These are phyloP conservation scores for Drosophila barbarae DNA, from an alignment of 2,888 invertebrate species.

Conservation along the genomic window DNA sequence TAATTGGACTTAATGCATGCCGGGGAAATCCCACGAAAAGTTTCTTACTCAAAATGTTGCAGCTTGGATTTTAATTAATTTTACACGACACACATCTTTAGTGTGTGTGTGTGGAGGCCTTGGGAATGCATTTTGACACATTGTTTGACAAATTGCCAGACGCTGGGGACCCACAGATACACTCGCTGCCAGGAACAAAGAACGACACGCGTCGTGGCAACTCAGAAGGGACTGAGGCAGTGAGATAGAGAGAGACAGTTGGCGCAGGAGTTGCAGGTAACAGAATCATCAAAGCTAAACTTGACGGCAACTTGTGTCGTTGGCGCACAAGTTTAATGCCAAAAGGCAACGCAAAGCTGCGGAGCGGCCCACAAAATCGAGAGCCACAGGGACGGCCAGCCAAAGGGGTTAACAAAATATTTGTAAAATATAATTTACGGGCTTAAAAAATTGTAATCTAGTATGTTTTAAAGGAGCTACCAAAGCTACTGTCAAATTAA, in stretches of 20 bases:
- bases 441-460: too few species aligned
- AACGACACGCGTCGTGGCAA: slow-evolving; percentile 2
- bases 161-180: slow-evolving; percentile 45
- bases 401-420: not conserved
- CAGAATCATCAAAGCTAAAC: slow-evolving; percentile 70
- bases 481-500: too few species aligned
- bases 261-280: slow-evolving; percentile 42
- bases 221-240: not conserved
- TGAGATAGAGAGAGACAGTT: slow-evolving; percentile 1
- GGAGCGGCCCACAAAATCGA: slow-evolving; percentile 23
- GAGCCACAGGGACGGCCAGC: not conserved
- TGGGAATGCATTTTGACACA: slow-evolving; percentile 68
- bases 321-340: slow-evolving; percentile 60
- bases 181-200: slow-evolving; percentile 40
- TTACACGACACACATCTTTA: slow-evolving; percentile 37
- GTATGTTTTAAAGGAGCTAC: too few species aligned
- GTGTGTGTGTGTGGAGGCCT: slow-evolving; percentile 8
- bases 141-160: slow-evolving; percentile 74
- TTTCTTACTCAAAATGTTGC: slow-evolving; percentile 39
- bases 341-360: slow-evolving; percentile 56
- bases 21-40: slow-evolving; percentile 51
- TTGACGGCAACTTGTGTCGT: slow-evolving; percentile 45
- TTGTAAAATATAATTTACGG: not conserved
- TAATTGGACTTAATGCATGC: slow-evolving; percentile 64
- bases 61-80: slow-evolving; percentile 68